Conservation (phyloP, 2,888 invertebrate species). For the Entomobrya multifasciata region DNA sequence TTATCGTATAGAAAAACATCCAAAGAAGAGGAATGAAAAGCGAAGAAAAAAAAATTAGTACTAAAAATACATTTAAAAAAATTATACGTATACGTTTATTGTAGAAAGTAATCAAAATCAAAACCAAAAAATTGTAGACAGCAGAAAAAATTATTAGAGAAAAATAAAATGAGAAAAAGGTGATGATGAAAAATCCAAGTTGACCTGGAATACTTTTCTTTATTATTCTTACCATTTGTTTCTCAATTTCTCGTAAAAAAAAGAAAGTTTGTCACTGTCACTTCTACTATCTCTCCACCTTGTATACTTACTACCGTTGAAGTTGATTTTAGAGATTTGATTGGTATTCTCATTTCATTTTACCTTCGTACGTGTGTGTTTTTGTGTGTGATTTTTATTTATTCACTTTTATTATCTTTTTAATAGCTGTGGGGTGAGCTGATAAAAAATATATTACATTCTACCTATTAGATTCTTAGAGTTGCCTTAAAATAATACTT, state of each 20-base stretch:
- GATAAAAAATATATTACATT: too few relatives aligned
- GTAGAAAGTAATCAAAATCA: too few relatives aligned
- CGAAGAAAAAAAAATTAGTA: too few relatives aligned
- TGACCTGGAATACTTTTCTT: conserved; percentile 34
- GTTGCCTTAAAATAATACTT: too few relatives aligned
- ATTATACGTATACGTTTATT: too few relatives aligned
- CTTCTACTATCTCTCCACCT: not conserved
- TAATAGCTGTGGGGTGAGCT: conserved; percentile 17
- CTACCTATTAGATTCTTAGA: too few relatives aligned
- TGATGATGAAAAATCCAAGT: conserved; percentile 39
- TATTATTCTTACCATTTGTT: conserved; percentile 1
- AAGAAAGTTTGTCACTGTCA: not conserved
- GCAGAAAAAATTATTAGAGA: conserved; percentile 7
- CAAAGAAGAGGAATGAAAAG: too few relatives aligned
- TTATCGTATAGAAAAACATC: too few relatives aligned
- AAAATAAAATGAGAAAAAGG: conserved; percentile 32
- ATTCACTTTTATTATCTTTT: not conserved
- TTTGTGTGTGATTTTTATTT: not conserved
- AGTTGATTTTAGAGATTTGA: too few relatives aligned
- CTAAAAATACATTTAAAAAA: too few relatives aligned
- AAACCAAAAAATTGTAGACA: conserved; percentile 34
- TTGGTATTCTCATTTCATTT: not conserved
- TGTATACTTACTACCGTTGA: too few relatives aligned
- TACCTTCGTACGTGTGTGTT: not conserved
- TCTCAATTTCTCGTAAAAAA: not conserved